A percentile compares a stretch with the other conserved stretches of the same genome.
Evolutionary conservation across 2,797 vertebrate species (phyloP).

Genomic region (Muscicapa striata): DNA sequence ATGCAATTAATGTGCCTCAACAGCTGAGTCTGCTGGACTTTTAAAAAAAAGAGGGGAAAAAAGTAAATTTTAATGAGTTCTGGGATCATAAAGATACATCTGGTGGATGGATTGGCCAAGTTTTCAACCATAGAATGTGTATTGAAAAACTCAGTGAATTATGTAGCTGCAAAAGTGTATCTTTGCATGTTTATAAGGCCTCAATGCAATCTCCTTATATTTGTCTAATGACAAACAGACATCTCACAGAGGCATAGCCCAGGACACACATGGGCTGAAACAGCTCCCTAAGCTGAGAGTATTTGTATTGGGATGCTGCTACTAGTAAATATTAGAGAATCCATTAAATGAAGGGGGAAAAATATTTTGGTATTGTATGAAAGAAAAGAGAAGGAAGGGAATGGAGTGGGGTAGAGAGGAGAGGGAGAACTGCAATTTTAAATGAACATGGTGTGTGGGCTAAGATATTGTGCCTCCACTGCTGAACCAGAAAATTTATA

Average conservation of each 20-base stretch:
- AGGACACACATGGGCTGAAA: constrained; percentile 15
- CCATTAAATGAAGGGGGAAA: neutral
- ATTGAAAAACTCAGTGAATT: constrained; percentile 70
- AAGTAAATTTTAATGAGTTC: constrained; percentile 69
- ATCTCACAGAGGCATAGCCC: neutral
- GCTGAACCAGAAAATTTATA: constrained; percentile 75
- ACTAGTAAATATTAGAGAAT: neutral
- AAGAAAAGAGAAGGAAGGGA: neutral
- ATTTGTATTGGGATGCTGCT: constrained; percentile 18
- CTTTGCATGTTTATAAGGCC: constrained; percentile 66
- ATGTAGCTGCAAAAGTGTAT: constrained; percentile 57
- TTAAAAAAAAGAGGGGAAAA: neutral
- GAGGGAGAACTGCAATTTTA: constrained; percentile 18
- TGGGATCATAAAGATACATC: constrained; percentile 69
- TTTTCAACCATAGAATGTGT: constrained; percentile 65
- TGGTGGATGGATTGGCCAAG: constrained; percentile 62
- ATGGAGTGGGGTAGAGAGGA: neutral
- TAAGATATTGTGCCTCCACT: constrained; percentile 62
- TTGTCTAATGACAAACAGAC: constrained; percentile 64
- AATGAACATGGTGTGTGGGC: constrained; percentile 49
- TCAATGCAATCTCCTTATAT: constrained; percentile 54
- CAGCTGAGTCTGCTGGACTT: constrained; percentile 63
- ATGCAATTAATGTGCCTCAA: constrained; percentile 58
- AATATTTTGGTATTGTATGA: constrained; percentile 23
- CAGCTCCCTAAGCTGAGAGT: neutral